Evolutionary conservation across 2,797 vertebrate genomes (phyloP), one percentile per base, ranked within the genome.

Genomic region (Chloroceryle inda): DNA sequence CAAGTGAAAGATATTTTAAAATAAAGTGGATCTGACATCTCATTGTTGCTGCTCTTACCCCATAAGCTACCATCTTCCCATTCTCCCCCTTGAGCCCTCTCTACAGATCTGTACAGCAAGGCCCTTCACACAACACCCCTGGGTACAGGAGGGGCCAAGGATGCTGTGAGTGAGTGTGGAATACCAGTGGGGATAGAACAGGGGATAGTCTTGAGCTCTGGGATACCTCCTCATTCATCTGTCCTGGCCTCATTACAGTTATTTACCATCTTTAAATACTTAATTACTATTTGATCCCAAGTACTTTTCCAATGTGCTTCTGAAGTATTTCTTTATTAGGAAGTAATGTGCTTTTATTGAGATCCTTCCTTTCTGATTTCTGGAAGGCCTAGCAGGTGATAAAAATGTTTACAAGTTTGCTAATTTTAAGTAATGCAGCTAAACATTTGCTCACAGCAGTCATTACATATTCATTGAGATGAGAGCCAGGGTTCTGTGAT

Each of bases 391-490:
- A 53, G n/a, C 66, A 81, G 77, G 62, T 87, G 50, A 84, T 94
- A 85, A 93, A 90, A 93, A 91, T 93, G 42, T 81, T 94, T 85
- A 45, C 35, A 47, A 53, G 45, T 84, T 81, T 89, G 66, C 88
- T 86, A 4, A 47, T 92, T 93, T 89, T 62, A 86, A 88, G 58
- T 84, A 85, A 69, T 29, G 74, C 67, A 78, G 35, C 35, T 78
- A 49, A 91, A 68, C 42, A 21, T 94, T 92, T 93, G 66, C 74
- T 89, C 38, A 87, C 58, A 68, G 83, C 47, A 78, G 38, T 89
- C 89, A 91, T 81, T 85, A 94, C n/a, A 42, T 78, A 68, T 86
- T 95, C 74, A 86, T n/a, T 88, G 92, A 91, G 73, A 9, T 62
- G 58, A 86, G 69, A 92, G 74, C 45, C 66, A 68, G 75, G 58